Base-by-base conservation (phyloP, 2,113 vertebrate genomes). In the Lasiurus cinereus region DNA sequence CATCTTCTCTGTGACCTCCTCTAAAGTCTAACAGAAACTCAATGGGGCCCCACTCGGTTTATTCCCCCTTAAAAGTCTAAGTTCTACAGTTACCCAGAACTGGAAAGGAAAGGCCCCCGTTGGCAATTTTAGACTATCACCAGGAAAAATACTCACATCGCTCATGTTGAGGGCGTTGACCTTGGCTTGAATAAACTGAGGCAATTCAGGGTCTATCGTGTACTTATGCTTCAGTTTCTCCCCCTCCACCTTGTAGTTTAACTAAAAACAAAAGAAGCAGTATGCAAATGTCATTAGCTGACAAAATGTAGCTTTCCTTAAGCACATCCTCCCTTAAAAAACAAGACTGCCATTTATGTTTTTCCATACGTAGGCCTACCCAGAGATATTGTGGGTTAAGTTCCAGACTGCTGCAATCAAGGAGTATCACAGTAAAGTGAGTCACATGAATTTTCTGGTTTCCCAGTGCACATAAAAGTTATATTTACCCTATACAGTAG, bases 191-290 rank as follows among this genome's bases (percentile, higher is more conserved):
- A 98, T 97, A 87, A 99, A 98, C 59, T 98, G 98, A 56, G 98
- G 98, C 83, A 98, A 72, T 19, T 98, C 98, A 4, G 98, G 88
- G 87, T 98, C 98, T 88, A 99, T 94, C 0, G 97, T 98, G 66
- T 99, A 99, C 54, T 97, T 98, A 94, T 98, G 98, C 43, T 98
- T 99, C 46, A 98, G 31, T 95, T 98, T 98, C 90, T 99, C 98
- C 2, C 98, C 98, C 5, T 98, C 97, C 64, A 98, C 94, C 84
- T 98, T 98, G 76, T 99, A 99, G 13, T 96, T 96, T 93, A 98
- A 43, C 98, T 98, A 84, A 67, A 97, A 94, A n/a, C 13, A 88
- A 94, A 97, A 90, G 80, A 95, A 46, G n/a, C 27, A 80, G 59
- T 9, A 27, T 9, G 24, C 7, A 54, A 22, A 77, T 15, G 0